Evolutionary conservation across 2,888 invertebrate genomes (phyloP).

Genomic region (Agrochola litura): DNA sequence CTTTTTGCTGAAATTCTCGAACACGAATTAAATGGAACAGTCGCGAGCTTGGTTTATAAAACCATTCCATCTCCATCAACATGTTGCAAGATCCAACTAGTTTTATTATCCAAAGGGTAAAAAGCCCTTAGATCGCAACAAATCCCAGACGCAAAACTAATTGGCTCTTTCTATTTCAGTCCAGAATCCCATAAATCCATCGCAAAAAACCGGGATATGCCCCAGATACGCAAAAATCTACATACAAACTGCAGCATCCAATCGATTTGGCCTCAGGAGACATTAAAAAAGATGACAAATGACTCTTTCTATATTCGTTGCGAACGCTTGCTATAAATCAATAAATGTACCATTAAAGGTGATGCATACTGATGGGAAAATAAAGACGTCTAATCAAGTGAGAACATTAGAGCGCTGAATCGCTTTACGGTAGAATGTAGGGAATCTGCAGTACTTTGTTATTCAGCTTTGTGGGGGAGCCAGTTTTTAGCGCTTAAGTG

Average conservation of each 20-base stretch:
- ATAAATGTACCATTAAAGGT: slow-evolving; percentile 56
- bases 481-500: slow-evolving; percentile 53
- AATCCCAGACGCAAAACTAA: slow-evolving; percentile 37
- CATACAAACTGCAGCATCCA: slow-evolving; percentile 40
- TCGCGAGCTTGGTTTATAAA: neutral
- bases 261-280: slow-evolving; percentile 40
- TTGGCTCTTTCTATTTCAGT: slow-evolving; percentile 32
- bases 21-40: neutral
- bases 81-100: neutral
- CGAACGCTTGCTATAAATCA: slow-evolving; percentile 55
- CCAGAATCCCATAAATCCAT: slow-evolving; percentile 27
- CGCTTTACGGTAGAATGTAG: slow-evolving; percentile 42
- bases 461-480: slow-evolving; percentile 35
- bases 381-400: slow-evolving; percentile 58
- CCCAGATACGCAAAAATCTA: slow-evolving; percentile 43
- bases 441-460: slow-evolving; percentile 43
- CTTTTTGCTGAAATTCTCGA: neutral
- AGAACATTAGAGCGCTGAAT: slow-evolving; percentile 38
- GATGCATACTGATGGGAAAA: slow-evolving; percentile 59
- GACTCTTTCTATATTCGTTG: slow-evolving; percentile 48
- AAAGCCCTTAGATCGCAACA: neutral
- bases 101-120: neutral
- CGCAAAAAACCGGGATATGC: slow-evolving; percentile 15
- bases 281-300: slow-evolving; percentile 61
- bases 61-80: neutral